Evolutionary conservation across 2,113 vertebrate genomes (phyloP).

Genomic region (Montifringilla adamsi): DNA sequence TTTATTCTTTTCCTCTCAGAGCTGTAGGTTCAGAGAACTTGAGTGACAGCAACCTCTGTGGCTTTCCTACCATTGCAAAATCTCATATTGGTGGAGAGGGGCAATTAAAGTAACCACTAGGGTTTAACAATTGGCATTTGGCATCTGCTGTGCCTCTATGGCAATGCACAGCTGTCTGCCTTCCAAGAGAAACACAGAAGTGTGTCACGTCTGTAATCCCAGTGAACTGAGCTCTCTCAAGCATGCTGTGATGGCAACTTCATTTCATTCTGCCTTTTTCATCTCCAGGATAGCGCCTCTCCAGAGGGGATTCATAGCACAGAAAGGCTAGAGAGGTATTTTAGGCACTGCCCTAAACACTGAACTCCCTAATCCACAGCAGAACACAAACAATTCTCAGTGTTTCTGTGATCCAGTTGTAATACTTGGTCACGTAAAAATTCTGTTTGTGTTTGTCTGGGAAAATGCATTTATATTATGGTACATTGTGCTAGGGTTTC

Average conservation of each 20-base stretch:
- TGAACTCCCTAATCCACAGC: neutral
- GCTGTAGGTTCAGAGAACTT: neutral
- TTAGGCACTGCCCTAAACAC: neutral
- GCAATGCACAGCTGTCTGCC: neutral
- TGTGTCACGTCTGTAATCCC: neutral
- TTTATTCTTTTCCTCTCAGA: neutral
- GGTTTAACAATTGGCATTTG: conserved; percentile 14
- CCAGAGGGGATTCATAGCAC: neutral
- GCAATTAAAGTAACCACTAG: conserved; percentile 44
- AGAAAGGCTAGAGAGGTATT: neutral
- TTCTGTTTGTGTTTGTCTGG: neutral
- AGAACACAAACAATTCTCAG: neutral
- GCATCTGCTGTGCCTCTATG: neutral
- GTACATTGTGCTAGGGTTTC: neutral
- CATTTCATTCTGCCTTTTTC: neutral
- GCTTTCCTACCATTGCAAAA: neutral
- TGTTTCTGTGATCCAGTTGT: neutral
- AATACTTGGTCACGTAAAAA: neutral
- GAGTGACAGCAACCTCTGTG: neutral
- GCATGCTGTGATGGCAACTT: neutral
- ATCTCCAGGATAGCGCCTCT: neutral
- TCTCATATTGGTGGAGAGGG: neutral
- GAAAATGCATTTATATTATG: neutral
- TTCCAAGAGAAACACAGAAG: neutral
- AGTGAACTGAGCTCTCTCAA: neutral